phyloP scores from a whole-genome alignment of 1,140 invertebrate genomes.

The Orius insidiosus region DNA sequence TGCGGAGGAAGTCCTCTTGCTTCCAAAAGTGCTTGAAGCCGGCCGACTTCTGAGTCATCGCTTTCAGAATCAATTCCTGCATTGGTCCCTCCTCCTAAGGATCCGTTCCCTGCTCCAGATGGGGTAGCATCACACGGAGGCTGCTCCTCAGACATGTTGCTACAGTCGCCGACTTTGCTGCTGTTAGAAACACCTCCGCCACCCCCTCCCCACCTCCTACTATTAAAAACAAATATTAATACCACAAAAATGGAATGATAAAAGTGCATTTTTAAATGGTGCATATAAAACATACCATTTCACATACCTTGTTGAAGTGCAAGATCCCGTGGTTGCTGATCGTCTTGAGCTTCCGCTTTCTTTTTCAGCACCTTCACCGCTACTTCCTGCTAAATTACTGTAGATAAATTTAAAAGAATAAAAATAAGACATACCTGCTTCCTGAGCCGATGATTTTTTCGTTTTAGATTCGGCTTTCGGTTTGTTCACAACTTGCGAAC shows the following conservation, averaged over 20 bases:
- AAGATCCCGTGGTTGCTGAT: slow-evolving; percentile 49
- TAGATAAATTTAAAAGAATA: slow-evolving; percentile 6
- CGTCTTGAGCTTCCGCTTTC: slow-evolving; percentile 26
- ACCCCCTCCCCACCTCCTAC: slow-evolving; percentile 14
- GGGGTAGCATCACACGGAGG: slow-evolving; percentile 14
- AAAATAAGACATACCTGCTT: background rate
- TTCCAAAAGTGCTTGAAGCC: slow-evolving; percentile 78
- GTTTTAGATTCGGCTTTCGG: slow-evolving; percentile 18
- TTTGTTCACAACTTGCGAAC: slow-evolving; percentile 12
- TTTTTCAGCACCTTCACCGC: slow-evolving; percentile 12
- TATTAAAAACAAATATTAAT: background rate
- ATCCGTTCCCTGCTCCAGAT: slow-evolving; percentile 9
- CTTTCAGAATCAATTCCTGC: slow-evolving; percentile 30
- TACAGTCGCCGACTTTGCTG: slow-evolving; percentile 13
- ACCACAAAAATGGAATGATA: slow-evolving; percentile 1
- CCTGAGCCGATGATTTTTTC: background rate
- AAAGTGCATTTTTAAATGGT: slow-evolving; percentile 6
- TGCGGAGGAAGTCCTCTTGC: slow-evolving; percentile 87
- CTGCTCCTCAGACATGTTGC: slow-evolving; percentile 15
- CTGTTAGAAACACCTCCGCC: slow-evolving; percentile 1
- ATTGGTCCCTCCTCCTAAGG: slow-evolving; percentile 4
- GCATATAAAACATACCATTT: no score
- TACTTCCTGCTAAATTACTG: no score
- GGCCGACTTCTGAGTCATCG: slow-evolving; percentile 76
- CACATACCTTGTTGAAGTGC: slow-evolving; percentile 47